Conservation (phyloP, 2,797 vertebrate genomes). For the Lithobates pipiens region DNA sequence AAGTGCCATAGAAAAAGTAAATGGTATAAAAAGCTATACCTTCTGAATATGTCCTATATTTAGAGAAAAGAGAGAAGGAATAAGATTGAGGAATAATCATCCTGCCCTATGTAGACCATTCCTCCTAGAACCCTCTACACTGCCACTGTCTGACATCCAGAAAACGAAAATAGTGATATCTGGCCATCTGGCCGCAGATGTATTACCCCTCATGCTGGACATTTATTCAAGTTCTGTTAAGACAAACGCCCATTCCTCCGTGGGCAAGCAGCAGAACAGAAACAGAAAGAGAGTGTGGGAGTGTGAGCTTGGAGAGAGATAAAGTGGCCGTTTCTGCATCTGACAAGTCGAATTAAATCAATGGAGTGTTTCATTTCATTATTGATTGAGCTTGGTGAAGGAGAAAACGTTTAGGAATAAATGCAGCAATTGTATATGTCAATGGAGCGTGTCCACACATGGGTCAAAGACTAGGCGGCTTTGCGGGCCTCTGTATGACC, state of each 20-base stretch:
- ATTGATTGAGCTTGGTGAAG: slow-evolving; percentile 24
- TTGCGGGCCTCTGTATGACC: neutral
- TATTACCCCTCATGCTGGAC: neutral
- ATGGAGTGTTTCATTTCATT: slow-evolving; percentile 43
- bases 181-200: neutral
- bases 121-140: neutral
- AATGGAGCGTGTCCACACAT: neutral
- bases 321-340: slow-evolving; percentile 17
- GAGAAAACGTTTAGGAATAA: slow-evolving; percentile 23
- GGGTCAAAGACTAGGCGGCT: neutral
- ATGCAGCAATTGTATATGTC: slow-evolving; percentile 17
- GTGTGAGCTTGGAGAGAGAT: neutral
- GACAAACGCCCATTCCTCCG: neutral
- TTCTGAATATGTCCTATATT: too few relatives aligned
- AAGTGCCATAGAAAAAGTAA: too few relatives aligned
- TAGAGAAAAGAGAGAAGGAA: too few relatives aligned
- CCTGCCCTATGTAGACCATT: neutral
- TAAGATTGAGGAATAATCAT: too few relatives aligned
- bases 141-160: neutral
- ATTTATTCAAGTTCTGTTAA: neutral
- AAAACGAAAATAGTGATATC: neutral
- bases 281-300: neutral
- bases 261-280: neutral
- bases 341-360: slow-evolving; percentile 23
- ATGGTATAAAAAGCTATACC: too few relatives aligned